Conservation (phyloP, 2,113 vertebrate genomes). For the Seriola dumerili region DNA sequence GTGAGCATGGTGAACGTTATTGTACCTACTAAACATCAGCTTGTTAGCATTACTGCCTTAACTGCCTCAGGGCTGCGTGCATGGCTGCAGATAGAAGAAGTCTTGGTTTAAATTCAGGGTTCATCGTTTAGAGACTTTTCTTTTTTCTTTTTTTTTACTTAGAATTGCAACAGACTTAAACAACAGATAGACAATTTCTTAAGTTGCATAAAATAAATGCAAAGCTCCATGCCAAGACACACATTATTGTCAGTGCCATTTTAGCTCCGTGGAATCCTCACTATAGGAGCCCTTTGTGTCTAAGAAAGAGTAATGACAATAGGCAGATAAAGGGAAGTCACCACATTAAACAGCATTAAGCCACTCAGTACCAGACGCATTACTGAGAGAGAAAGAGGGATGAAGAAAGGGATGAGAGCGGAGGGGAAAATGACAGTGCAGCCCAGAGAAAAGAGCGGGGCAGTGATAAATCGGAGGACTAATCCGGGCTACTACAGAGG, state of each 20-base stretch:
- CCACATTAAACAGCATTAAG: conserved; percentile 80
- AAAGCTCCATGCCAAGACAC: background rate
- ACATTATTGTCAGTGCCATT: conserved; percentile 28
- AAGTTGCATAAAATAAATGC: no score
- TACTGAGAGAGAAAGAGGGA: conserved; percentile 58
- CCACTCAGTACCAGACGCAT: conserved; percentile 71
- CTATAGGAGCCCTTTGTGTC: conserved; percentile 50
- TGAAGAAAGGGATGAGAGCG: conserved; percentile 63
- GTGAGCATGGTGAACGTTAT: no score
- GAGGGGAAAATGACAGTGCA: conserved; percentile 61
- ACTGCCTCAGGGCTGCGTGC: no score
- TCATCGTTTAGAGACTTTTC: no score
- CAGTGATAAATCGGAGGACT: conserved; percentile 73
- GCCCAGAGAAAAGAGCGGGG: conserved; percentile 55
- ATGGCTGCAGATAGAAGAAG: no score
- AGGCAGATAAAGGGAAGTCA: conserved; percentile 75
- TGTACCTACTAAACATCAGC: no score
- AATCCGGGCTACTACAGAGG: conserved; percentile 78
- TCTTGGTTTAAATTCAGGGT: no score
- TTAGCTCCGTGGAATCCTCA: conserved; percentile 33
- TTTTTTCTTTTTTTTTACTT: no score
- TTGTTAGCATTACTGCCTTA: no score
- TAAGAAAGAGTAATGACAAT: conserved; percentile 72
- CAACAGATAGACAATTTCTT: background rate
- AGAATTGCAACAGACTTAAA: no score